Percentiles rank a stretch among this genome's conserved stretches.
Evolutionary conservation across 2,888 invertebrate species (phyloP).

Genomic region (Caenorhabditis sulstoni): DNA sequence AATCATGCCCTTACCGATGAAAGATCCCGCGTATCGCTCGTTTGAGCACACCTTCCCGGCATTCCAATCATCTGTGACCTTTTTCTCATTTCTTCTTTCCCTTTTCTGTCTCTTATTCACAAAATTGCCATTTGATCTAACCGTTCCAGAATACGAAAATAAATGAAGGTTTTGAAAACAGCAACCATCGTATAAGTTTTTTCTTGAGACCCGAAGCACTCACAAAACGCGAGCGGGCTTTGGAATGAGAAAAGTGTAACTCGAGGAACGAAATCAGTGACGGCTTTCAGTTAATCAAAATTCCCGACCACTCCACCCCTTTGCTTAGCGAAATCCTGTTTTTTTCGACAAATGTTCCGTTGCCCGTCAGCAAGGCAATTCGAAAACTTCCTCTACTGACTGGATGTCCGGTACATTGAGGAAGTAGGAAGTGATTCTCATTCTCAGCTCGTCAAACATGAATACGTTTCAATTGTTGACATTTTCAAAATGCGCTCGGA

Average conservation of each 20-base stretch:
- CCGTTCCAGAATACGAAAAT: too few relatives aligned
- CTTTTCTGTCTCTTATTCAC: constrained; percentile 1
- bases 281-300: constrained; percentile 6
- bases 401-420: not conserved
- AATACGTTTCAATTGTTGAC: constrained; percentile 42
- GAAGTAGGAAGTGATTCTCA: constrained; percentile 34
- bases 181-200: too few relatives aligned
- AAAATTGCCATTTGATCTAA: too few relatives aligned
- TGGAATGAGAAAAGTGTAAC: constrained; percentile 32
- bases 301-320: not conserved
- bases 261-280: constrained; percentile 2
- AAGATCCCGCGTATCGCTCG: constrained; percentile 21
- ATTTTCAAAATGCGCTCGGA: constrained; percentile 16
- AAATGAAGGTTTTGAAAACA: too few relatives aligned
- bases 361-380: not conserved
- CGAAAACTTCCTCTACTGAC: not conserved
- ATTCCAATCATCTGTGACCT: not conserved
- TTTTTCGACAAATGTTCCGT: not conserved
- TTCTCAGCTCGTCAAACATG: constrained; percentile 28
- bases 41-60: not conserved
- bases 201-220: too few relatives aligned
- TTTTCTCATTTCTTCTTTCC: not conserved
- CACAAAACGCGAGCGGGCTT: too few relatives aligned
- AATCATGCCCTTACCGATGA: constrained; percentile 55
- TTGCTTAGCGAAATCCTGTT: not conserved